phyloP scores from a whole-genome alignment of 1,140 invertebrate species.

The Galleria mellonella region DNA sequence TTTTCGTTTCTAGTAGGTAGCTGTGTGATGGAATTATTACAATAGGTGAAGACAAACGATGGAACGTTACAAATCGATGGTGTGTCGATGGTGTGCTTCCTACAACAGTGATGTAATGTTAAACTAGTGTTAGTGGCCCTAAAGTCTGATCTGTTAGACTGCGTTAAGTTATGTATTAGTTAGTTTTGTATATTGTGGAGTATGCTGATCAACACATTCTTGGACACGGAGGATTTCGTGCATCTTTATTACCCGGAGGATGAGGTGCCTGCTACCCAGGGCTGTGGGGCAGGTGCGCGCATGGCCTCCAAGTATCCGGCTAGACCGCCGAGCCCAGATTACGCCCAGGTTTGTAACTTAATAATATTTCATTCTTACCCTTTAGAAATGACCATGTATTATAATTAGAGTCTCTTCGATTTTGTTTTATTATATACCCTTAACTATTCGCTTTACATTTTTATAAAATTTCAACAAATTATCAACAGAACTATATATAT shows the following conservation, averaged over 20 bases:
- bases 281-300: slow-evolving; percentile 57
- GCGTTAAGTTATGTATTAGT: slow-evolving; percentile 37
- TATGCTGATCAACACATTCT: slow-evolving; percentile 69
- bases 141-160: slow-evolving; percentile 55
- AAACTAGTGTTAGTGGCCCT: slow-evolving; percentile 41
- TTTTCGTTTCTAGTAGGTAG: slow-evolving; percentile 18
- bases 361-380: background rate
- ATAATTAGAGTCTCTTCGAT: background rate
- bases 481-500: too few relatives aligned
- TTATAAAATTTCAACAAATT: too few relatives aligned
- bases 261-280: slow-evolving; percentile 45
- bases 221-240: slow-evolving; percentile 71
- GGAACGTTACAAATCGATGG: slow-evolving; percentile 46
- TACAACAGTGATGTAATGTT: slow-evolving; percentile 32
- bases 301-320: slow-evolving; percentile 57
- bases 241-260: slow-evolving; percentile 65
- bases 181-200: slow-evolving; percentile 42
- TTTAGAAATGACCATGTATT: background rate
- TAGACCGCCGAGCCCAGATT: slow-evolving; percentile 51
- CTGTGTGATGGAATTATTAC: slow-evolving; percentile 23
- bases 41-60: slow-evolving; percentile 32
- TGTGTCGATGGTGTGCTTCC: slow-evolving; percentile 47
- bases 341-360: slow-evolving; percentile 42
- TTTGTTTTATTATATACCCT: too few relatives aligned
- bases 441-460: too few relatives aligned